Evolutionary conservation across 2,888 invertebrate species (phyloP), one percentile per base, ranked within the genome.

Genomic region (Boloria euphrosyne): DNA sequence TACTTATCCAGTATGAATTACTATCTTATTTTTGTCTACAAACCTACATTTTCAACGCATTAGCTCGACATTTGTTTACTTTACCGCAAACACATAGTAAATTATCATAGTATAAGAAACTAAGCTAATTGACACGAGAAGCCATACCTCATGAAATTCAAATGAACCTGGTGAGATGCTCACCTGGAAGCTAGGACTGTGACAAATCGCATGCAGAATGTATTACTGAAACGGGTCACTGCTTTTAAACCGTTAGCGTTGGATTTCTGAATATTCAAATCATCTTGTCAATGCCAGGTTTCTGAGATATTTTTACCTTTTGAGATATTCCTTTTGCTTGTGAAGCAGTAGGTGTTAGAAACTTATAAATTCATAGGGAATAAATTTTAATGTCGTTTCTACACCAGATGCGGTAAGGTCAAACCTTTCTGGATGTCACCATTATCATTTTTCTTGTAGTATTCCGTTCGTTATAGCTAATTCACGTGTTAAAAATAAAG

Each of bases 121-220:
- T 67, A n/a, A 53, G 55, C 64, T 72, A 67, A 69, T 71, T 70
- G 66, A 66, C 58, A 66, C 49, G 65, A 65, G 61, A 62, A 63
- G 44, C 55, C 43, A 50, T 60, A 52, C 38, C 69, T 75, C 73
- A 76, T 76, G 75, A 77, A 78, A 79, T 74, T 75, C 72, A 74
- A 75, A 77, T 75, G 69, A 71, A 71, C 64, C 69, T 70, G 72
- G 69, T 71, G 72, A 69, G 67, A 67, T 60, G 61, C 54, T 65
- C 63, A 67, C 63, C 65, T 67, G 72, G 59, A 65, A 64, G 66
- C 73, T 74, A 62, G 52, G 43, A 53, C 63, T 66, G 58, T 67
- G 70, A 67, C 67, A 52, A 55, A 70, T 68, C 49, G 51, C 64
- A 60, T 65, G 55, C 49, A 60, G 61, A 64, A 64, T 64, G 61